phyloP scores from a whole-genome alignment of 2,113 vertebrate genomes.

The Trogon surrucura region DNA sequence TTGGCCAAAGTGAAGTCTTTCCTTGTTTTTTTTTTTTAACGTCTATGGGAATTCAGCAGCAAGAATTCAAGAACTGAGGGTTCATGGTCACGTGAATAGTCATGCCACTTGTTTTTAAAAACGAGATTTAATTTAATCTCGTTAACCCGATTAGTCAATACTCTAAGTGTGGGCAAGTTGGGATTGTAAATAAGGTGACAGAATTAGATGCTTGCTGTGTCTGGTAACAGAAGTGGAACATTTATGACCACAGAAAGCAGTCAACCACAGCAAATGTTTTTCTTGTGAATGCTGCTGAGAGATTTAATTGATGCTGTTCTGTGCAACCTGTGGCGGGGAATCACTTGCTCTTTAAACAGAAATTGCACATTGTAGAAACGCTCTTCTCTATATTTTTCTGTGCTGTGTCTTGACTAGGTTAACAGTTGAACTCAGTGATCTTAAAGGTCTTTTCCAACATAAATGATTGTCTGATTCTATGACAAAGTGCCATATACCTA shows the following conservation, averaged over 20 bases:
- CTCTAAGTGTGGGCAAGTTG: background rate
- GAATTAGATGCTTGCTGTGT: constrained; percentile 2
- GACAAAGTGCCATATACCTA: background rate
- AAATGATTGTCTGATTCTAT: too few species aligned
- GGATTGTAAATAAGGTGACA: background rate
- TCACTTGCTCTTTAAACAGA: background rate
- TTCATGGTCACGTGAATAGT: background rate
- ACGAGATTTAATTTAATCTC: background rate
- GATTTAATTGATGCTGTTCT: background rate
- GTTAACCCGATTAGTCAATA: background rate
- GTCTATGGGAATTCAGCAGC: background rate
- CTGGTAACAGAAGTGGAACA: constrained; percentile 26
- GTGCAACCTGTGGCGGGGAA: background rate
- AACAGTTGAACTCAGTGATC: too few species aligned
- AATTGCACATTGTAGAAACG: fast-evolving
- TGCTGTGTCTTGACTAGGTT: background rate
- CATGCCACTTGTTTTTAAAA: background rate
- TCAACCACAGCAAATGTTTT: background rate
- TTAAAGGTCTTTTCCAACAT: too few species aligned
- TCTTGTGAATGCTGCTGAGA: background rate
- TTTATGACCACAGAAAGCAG: background rate
- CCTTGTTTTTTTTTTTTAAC: background rate
- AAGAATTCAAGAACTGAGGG: background rate
- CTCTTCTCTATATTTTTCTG: background rate
- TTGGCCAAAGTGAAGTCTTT: background rate